phyloP scores from a whole-genome alignment of 2,797 vertebrate species.

The Peromyscus aztecus region DNA sequence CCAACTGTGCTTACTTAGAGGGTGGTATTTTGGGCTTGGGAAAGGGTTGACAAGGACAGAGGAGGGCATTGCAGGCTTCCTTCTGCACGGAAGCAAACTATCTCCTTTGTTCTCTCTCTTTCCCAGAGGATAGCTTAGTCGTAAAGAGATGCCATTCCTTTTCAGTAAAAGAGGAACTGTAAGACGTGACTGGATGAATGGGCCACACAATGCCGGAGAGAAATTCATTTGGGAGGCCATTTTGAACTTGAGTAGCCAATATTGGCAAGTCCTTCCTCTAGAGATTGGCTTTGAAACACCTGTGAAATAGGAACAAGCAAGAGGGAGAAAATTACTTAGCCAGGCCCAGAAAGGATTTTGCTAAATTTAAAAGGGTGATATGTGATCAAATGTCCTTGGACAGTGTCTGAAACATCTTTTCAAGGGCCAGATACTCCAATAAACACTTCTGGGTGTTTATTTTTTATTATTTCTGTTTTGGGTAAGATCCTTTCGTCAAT shows the following conservation, averaged over 20 bases:
- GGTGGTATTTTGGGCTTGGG: conserved; percentile 29
- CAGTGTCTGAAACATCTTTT: conserved; percentile 51
- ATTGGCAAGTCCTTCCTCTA: conserved; percentile 16
- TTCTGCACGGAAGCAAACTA: conserved; percentile 43
- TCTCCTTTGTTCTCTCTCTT: conserved; percentile 52
- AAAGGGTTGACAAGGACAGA: conserved; percentile 29
- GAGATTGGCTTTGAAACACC: conserved; percentile 40
- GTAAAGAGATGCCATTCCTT: conserved; percentile 70
- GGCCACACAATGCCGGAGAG: conserved; percentile 38
- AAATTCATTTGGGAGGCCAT: conserved; percentile 61
- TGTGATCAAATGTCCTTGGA: conserved; percentile 1
- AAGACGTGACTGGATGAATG: conserved; percentile 35
- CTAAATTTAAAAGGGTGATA: conserved; percentile 52
- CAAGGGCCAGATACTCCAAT: neutral
- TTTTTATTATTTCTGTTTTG: conserved; percentile 25
- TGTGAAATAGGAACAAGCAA: conserved; percentile 45
- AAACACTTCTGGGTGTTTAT: conserved; percentile 20
- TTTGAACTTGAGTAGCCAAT: conserved; percentile 60
- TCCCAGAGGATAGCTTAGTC: conserved; percentile 38
- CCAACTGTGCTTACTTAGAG: conserved; percentile 50
- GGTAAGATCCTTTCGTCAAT: conserved; percentile 16
- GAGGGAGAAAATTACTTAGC: conserved; percentile 50
- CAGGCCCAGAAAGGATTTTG: conserved; percentile 35
- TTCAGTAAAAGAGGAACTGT: conserved; percentile 51
- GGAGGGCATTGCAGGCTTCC: conserved; percentile 6